These are phyloP conservation scores for Eupeodes luniger DNA, from an alignment of 2,888 invertebrate species.

Conservation along the genomic window DNA sequence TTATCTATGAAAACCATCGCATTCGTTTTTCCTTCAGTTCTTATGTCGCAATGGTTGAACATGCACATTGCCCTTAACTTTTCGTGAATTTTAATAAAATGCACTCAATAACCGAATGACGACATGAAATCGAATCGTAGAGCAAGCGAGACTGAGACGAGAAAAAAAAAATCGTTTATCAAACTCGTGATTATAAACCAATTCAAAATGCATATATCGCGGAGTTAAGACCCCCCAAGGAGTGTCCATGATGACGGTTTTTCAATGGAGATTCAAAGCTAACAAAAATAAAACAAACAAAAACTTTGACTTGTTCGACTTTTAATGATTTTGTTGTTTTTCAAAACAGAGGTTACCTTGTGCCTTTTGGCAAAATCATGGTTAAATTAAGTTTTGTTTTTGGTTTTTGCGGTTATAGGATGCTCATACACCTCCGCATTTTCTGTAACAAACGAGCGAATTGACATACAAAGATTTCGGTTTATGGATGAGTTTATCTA, in stretches of 20 bases:
- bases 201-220: constrained; percentile 30
- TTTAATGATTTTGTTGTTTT: neutral
- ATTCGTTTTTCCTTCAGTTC: neutral
- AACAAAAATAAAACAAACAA: neutral
- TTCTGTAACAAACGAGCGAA: neutral
- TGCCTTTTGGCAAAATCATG: constrained; percentile 50
- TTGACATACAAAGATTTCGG: neutral
- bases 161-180: constrained; percentile 27
- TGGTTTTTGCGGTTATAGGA: neutral
- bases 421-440: constrained; percentile 48
- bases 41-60: constrained; percentile 32
- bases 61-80: constrained; percentile 65
- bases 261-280: neutral
- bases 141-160: neutral
- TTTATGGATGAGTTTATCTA: constrained; percentile 29
- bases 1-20: constrained; percentile 46
- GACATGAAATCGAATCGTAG: neutral
- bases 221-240: constrained; percentile 59
- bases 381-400: constrained; percentile 18
- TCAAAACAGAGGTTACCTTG: constrained; percentile 14
- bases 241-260: constrained; percentile 53
- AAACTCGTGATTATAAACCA: constrained; percentile 43
- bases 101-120: constrained; percentile 14
- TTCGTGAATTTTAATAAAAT: constrained; percentile 53
- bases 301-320: constrained; percentile 8